Evolutionary conservation across 2,888 invertebrate species (phyloP).

Genomic region (Crioceris asparagi): DNA sequence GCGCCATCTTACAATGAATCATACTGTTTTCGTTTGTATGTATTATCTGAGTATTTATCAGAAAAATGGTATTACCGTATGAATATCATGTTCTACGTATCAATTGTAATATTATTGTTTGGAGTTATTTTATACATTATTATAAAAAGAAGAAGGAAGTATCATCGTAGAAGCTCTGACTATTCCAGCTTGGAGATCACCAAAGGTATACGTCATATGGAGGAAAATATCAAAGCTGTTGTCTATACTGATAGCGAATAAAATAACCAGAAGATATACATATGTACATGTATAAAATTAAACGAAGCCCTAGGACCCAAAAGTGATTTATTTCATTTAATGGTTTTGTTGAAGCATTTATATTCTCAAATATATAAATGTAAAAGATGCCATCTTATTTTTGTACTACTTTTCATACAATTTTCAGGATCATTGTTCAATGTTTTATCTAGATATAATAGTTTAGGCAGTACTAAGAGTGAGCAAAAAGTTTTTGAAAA

Average conservation of each 20-base stretch:
- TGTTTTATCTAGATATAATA: too few relatives aligned
- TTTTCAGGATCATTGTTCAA: too few relatives aligned
- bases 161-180: conserved; percentile 18
- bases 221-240: conserved; percentile 28
- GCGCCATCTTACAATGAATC: conserved; percentile 32
- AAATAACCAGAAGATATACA: too few relatives aligned
- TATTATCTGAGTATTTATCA: conserved; percentile 20
- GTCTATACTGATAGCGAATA: conserved; percentile 25
- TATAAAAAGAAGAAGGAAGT: conserved; percentile 11
- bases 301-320: too few relatives aligned
- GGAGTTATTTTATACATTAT: conserved; percentile 7
- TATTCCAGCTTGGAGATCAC: conserved; percentile 16
- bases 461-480: too few relatives aligned
- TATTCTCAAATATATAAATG: too few relatives aligned
- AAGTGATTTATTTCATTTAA: too few relatives aligned
- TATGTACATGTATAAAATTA: too few relatives aligned
- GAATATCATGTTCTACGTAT: conserved; percentile 23
- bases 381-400: too few relatives aligned
- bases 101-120: conserved; percentile 20
- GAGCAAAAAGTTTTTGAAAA: too few relatives aligned
- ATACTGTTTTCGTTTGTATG: conserved; percentile 33
- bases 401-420: too few relatives aligned
- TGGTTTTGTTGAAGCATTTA: too few relatives aligned
- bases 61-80: conserved; percentile 30
- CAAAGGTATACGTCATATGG: conserved; percentile 27